Conservation (phyloP, 2,888 invertebrate species). For the Epirrhoe alternata region DNA sequence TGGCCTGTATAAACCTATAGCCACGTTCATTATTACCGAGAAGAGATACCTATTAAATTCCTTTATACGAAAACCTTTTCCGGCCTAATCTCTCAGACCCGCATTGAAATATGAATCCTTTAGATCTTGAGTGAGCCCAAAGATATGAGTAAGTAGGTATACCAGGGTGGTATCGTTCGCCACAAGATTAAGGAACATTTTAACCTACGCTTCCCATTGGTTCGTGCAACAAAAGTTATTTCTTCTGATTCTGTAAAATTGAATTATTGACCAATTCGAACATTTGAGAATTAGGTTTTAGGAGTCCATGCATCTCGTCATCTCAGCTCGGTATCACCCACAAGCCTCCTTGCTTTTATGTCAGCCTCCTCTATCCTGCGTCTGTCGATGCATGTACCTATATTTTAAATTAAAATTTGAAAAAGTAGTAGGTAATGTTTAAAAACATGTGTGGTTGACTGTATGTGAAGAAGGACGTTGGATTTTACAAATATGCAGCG, state of each 20-base stretch:
- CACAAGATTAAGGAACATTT: not conserved
- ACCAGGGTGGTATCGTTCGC: not conserved
- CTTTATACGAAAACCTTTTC: constrained; percentile 30
- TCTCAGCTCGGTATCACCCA: no score
- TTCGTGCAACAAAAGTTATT: no score
- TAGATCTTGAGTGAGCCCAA: constrained; percentile 12
- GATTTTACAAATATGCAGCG: constrained; percentile 21
- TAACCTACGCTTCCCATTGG: not conserved
- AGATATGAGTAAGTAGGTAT: constrained; percentile 4
- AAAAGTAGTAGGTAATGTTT: no score
- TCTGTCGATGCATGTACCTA: no score
- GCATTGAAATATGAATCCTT: constrained; percentile 34
- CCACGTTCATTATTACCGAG: not conserved
- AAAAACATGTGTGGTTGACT: not conserved
- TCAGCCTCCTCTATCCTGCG: no score
- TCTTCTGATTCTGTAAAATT: no score
- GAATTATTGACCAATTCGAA: no score
- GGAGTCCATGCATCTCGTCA: no score
- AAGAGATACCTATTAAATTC: constrained; percentile 13
- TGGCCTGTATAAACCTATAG: not conserved
- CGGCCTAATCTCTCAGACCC: constrained; percentile 30
- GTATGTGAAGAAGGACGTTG: constrained; percentile 3
- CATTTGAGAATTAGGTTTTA: no score
- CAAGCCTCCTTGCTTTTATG: no score
- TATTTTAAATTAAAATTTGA: no score